phyloP scores from a whole-genome alignment of 2,113 vertebrate genomes.

The Oncorhynchus kisutch region DNA sequence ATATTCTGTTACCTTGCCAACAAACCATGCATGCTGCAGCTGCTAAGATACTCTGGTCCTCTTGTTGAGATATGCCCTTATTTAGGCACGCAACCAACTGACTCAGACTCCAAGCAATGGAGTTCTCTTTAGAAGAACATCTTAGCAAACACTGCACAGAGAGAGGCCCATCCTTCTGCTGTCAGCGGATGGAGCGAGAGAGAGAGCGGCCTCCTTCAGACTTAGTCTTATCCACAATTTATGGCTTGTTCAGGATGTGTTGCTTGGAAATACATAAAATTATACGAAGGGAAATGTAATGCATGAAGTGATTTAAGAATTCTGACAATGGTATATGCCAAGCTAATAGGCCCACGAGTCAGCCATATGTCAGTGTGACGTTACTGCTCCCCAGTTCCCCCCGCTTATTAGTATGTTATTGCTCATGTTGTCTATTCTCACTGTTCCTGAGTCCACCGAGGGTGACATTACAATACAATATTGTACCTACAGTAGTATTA shows the following conservation, averaged over 20 bases:
- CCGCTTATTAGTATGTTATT: background rate
- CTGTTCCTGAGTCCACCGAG: background rate
- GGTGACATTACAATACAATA: background rate
- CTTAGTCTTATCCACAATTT: constrained; percentile 6
- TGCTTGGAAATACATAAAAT: no score
- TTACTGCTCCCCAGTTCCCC: background rate
- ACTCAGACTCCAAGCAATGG: background rate
- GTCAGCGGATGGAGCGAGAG: background rate
- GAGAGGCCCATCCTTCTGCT: background rate
- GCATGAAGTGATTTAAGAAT: constrained; percentile 3
- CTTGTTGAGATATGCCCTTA: constrained; percentile 33
- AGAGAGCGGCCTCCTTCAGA: background rate
- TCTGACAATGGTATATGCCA: constrained; percentile 1
- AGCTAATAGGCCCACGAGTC: constrained; percentile 9
- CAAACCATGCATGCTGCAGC: constrained; percentile 36
- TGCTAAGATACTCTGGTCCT: constrained; percentile 45
- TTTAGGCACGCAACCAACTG: constrained; percentile 13
- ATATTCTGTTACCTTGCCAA: constrained; percentile 50
- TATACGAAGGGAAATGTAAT: background rate
- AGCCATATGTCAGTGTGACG: background rate
- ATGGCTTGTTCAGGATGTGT: background rate
- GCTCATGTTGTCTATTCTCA: background rate
- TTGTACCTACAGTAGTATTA: background rate
- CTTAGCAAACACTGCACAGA: no score
- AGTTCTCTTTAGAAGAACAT: constrained; percentile 2